Conservation (phyloP, 2,797 vertebrate genomes). For the Microhierax caerulescens region DNA sequence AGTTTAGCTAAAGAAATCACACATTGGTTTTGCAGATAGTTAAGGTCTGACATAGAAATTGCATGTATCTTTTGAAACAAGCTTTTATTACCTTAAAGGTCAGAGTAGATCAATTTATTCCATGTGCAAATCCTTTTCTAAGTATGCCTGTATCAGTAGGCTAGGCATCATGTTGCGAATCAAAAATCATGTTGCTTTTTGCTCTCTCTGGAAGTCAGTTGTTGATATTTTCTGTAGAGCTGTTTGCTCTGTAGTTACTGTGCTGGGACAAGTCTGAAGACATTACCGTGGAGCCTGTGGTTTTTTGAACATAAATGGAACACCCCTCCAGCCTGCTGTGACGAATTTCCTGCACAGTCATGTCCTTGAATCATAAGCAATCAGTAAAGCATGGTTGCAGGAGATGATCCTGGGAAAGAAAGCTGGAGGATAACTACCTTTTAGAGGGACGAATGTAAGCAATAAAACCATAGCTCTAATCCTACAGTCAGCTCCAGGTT, state of each 20-base stretch:
- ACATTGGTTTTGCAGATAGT: background rate
- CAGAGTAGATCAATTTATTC: background rate
- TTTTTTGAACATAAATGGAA: background rate
- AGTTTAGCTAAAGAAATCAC: background rate
- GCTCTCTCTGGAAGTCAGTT: background rate
- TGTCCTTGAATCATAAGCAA: constrained; percentile 18
- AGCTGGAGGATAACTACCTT: background rate
- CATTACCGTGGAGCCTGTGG: background rate
- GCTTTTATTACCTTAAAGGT: background rate
- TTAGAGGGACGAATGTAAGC: background rate
- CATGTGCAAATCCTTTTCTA: background rate
- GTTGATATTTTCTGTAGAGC: constrained; percentile 19
- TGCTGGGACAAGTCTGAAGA: background rate
- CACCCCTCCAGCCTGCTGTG: background rate
- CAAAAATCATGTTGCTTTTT: constrained; percentile 25
- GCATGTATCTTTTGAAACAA: background rate
- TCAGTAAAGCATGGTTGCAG: background rate
- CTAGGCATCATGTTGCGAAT: background rate
- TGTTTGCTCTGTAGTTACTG: background rate
- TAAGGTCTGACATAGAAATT: background rate
- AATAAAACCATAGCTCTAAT: background rate
- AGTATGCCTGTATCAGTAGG: background rate
- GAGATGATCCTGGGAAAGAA: background rate
- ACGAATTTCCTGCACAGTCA: constrained; percentile 15
- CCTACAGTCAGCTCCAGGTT: background rate